Base-by-base conservation (phyloP, 2,888 invertebrate species). In the Oxytorus armatus region DNA sequence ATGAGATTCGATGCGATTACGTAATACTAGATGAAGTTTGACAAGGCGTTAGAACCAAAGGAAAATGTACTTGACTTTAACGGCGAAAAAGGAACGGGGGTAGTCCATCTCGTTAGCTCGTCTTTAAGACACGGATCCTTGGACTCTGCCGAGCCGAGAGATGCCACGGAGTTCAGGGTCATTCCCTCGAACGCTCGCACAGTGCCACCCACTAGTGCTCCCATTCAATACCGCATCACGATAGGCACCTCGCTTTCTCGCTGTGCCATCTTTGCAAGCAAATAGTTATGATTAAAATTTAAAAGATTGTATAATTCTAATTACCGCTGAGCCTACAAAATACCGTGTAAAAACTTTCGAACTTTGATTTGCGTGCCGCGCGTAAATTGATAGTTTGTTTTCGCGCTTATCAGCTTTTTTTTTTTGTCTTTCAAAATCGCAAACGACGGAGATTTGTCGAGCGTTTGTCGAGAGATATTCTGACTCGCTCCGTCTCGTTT, bases 41-140 rank as follows among this genome's bases (percentile, higher is more conserved):
- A 18, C 25, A 29, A 16, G 16, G 25, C 55, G 42, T 18, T 10
- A 5, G 25, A 63, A 55, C 47, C 36, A 29, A 61, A 25, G 57
- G 68, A 49, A 51, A 36, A 10, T n/a, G 18, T 47, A 42, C 18
- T 29, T 16, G 49, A 29, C 39, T 51, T 42, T 57, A 49, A 69
- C 39, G 36, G 65, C 42, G 47, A 66, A 73, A 69, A 61, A 76
- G 65, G 69, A 70, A 78, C 77, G 65, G 74, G 65, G 74, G 66
- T 77, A 65, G 55, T 21, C 59, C 66, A 81, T 85, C 82, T 84
- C 82, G 83, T 82, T 72, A 85, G 81, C 75, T 89, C 89, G 83
- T 88, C 89, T 89, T 88, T 89, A 89, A 89, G 88, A 83, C 84
- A 16, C 29, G 53, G 39, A 87, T 84, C 85, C 85, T 87, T 85